Percentiles rank a stretch among this genome's conserved stretches.
Conservation (phyloP, 1,140 invertebrate genomes). For the Bombyx mandarina region DNA sequence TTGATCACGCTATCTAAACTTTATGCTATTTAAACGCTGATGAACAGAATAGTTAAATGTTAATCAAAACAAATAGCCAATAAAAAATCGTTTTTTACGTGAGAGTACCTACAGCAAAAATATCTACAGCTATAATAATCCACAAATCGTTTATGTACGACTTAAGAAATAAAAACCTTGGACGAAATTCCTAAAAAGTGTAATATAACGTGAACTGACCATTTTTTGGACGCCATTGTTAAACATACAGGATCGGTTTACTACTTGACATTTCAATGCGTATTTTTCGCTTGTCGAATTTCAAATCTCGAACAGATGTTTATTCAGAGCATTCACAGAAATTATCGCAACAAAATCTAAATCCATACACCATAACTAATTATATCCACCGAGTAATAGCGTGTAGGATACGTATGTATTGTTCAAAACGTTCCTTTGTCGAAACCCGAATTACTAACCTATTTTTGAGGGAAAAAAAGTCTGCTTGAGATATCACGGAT, state of each 20-base stretch:
- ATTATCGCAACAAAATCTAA: slow-evolving; percentile 68
- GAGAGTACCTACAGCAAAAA: no score
- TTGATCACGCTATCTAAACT: no score
- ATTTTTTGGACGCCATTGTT: slow-evolving; percentile 54
- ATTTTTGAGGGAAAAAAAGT: slow-evolving; percentile 60
- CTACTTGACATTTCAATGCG: slow-evolving; percentile 61
- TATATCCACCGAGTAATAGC: slow-evolving; percentile 67
- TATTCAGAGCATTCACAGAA: slow-evolving; percentile 55
- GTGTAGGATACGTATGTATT: slow-evolving; percentile 40
- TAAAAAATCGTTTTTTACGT: no score
- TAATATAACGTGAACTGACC: slow-evolving; percentile 30
- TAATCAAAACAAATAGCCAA: no score
- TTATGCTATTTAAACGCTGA: no score
- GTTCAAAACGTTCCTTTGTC: slow-evolving; percentile 46
- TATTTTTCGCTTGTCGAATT: slow-evolving; percentile 45
- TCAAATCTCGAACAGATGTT: slow-evolving; percentile 60
- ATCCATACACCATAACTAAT: slow-evolving; percentile 69
- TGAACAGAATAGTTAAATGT: no score
- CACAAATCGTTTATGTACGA: no score
- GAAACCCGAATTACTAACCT: slow-evolving; percentile 61
- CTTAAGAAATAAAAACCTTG: no score
- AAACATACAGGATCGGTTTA: slow-evolving; percentile 48
- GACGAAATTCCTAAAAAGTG: neutral
- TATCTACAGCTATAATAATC: no score
- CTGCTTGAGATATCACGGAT: slow-evolving; percentile 55